Base-by-base conservation (phyloP, 1,140 invertebrate genomes). In the Spodoptera litura region DNA sequence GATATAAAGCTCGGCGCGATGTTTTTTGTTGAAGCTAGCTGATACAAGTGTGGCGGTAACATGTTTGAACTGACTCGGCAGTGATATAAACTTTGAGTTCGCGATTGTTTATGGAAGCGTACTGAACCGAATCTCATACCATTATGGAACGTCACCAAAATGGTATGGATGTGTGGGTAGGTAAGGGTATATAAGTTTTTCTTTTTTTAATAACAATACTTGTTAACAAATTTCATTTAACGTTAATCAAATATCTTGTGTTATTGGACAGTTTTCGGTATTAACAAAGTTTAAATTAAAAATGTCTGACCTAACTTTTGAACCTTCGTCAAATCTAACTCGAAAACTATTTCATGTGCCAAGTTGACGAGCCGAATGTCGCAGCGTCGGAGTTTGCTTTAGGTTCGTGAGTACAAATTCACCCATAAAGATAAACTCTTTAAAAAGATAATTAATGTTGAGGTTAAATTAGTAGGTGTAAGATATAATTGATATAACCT, bases 91-190 rank as follows among this genome's bases (percentile, higher is more conserved):
- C 76, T 87, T 83, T 82, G 84, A 85, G 85, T 62, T 81, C 78
- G 73, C 62, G 76, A 83, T 53, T 25, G 53, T 79, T 84, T 55
- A 86, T 89, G 85, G 83, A 84, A 85, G 80, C 83, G 61, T 81
- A 85, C 73, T 83, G 83, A 91, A 85, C 73, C 81, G 83, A 91
- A 53, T 83, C 66, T 81, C 87, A 93, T 91, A 92, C 91, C 89
- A 94, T 92, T 90, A 95, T 95, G 94, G 94, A 95, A 90, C 89
- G 94, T 71, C 94, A 95, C 90, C 94, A 95, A 88, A 95, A 95
- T 91, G 94, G 94, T 93, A 95, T 95, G 90, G 94, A 95, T 95
- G 94, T 95, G 93, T 95, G 94, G 94, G 94, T 95, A 95, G 94
- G 94, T 95, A 95, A 95, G 94, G 93, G 89, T 91, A 93, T 87